A percentile compares a stretch with the other conserved stretches of the same genome.
phyloP scores from a whole-genome alignment of 2,113 vertebrate genomes.

The Lathamus discolor region DNA sequence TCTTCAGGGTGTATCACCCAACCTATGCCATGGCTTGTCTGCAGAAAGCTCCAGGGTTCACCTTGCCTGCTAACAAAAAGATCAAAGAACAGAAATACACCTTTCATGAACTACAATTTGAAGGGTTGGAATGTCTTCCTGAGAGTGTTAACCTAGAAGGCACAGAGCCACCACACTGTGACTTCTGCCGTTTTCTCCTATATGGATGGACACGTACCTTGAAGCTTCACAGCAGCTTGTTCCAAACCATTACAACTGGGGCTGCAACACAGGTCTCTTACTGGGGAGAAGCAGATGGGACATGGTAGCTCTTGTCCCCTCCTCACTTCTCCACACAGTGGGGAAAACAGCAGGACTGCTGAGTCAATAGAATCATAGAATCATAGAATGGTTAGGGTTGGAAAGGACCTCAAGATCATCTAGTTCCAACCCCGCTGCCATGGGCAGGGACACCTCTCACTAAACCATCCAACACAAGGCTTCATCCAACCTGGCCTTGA shows the following conservation, averaged over 20 bases:
- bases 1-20: accelerated
- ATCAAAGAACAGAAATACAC: background rate
- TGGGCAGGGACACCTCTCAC: too few species aligned
- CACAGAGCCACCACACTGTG: background rate
- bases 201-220: background rate
- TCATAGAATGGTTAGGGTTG: too few species aligned
- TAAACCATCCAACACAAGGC: too few species aligned
- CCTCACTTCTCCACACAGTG: slow-evolving; percentile 72
- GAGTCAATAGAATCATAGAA: too few species aligned
- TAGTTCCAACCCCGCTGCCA: too few species aligned
- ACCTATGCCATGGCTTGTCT: background rate
- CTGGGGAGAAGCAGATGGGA: slow-evolving; percentile 81
- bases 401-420: too few species aligned
- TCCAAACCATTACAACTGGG: slow-evolving; percentile 70
- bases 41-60: background rate
- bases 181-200: background rate
- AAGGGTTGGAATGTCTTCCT: background rate
- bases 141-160: slow-evolving; percentile 9
- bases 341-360: slow-evolving; percentile 72
- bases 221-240: slow-evolving; percentile 68
- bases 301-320: slow-evolving; percentile 73
- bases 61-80: background rate
- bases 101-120: background rate
- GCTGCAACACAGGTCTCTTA: slow-evolving; percentile 78
- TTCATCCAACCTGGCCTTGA: too few species aligned